Percentiles rank a stretch among this genome's conserved stretches.
phyloP scores from a whole-genome alignment of 2,797 vertebrate species.

The Helicolenus hilgendorfi region DNA sequence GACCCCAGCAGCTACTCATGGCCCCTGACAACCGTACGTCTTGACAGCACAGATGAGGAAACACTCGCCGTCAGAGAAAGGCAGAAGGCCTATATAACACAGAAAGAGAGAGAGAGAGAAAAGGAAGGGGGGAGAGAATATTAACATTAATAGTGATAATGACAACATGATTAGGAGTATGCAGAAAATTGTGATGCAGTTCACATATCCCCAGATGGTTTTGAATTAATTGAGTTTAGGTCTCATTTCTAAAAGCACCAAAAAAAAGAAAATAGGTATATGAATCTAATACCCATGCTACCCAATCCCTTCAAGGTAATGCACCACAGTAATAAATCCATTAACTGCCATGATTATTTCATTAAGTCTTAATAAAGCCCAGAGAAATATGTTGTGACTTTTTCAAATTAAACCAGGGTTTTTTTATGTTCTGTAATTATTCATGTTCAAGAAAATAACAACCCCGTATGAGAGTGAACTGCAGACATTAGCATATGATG shows the following conservation, averaged over 20 bases:
- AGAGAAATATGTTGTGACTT: constrained; percentile 54
- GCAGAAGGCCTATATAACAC: constrained; percentile 43
- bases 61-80: constrained; percentile 10
- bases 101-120: constrained; percentile 17
- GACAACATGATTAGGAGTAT: constrained; percentile 48
- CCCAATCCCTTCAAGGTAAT: constrained; percentile 64
- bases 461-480: background rate
- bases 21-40: constrained; percentile 51
- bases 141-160: constrained; percentile 35
- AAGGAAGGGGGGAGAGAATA: background rate
- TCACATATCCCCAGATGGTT: constrained; percentile 41
- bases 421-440: constrained; percentile 42
- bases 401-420: constrained; percentile 35
- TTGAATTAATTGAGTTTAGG: constrained; percentile 50
- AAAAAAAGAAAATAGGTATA: constrained; percentile 5
- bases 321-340: constrained; percentile 58
- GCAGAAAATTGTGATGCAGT: constrained; percentile 39
- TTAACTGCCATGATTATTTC: constrained; percentile 63
- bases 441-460: constrained; percentile 32
- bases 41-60: constrained; percentile 18
- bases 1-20: constrained; percentile 82
- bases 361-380: constrained; percentile 63
- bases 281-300: constrained; percentile 46
- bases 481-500: constrained; percentile 37
- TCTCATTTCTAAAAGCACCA: constrained; percentile 41